Percentiles rank a stretch among this genome's conserved stretches.
phyloP scores from a whole-genome alignment of 2,797 vertebrate species.

The Xenentodon cancila region DNA sequence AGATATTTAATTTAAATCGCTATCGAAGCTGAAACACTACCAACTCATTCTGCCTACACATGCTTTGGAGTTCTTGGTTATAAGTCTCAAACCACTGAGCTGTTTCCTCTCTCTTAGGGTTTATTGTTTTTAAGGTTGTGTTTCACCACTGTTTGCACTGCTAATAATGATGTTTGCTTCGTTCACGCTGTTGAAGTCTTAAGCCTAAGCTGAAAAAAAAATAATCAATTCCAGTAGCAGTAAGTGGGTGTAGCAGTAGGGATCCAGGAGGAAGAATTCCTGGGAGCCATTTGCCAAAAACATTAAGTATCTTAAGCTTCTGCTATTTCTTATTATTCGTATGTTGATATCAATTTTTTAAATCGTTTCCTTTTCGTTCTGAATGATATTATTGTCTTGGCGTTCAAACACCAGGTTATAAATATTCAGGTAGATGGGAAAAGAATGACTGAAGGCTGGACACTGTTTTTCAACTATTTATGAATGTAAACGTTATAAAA shows the following conservation, averaged over 20 bases:
- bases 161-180: conserved; percentile 59
- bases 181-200: conserved; percentile 36
- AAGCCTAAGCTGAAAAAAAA: conserved; percentile 13
- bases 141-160: conserved; percentile 26
- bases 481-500: conserved; percentile 54
- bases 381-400: conserved; percentile 41
- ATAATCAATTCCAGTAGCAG: conserved; percentile 20
- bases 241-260: conserved; percentile 25
- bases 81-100: conserved; percentile 28
- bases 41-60: conserved; percentile 19
- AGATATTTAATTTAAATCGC: conserved; percentile 1
- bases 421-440: conserved; percentile 36
- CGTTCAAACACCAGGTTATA: conserved; percentile 52
- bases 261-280: conserved; percentile 31
- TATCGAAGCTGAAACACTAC: conserved; percentile 6
- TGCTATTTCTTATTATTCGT: conserved; percentile 11
- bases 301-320: conserved; percentile 30
- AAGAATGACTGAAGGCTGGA: conserved; percentile 47
- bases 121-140: conserved; percentile 33
- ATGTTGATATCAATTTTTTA: conserved; percentile 18
- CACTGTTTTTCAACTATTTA: conserved; percentile 60
- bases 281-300: conserved; percentile 45
- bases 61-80: conserved; percentile 17
- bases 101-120: conserved; percentile 33
- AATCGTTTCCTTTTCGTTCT: conserved; percentile 15